Percentiles rank a stretch among this genome's conserved stretches.
phyloP scores from a whole-genome alignment of 2,888 invertebrate species.

The Tethea ocularis region DNA sequence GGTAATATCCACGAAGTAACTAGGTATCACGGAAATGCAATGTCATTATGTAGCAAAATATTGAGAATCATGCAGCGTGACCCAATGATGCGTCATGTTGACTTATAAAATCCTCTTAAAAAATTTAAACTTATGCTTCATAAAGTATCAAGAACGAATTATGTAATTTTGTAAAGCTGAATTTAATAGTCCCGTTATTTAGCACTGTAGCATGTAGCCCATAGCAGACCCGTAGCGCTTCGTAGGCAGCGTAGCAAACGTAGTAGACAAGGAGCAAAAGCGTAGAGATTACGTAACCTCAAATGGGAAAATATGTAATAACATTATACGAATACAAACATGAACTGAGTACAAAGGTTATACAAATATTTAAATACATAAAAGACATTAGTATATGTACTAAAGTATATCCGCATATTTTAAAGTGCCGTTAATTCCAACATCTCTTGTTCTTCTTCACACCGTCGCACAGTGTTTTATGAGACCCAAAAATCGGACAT shows the following conservation, averaged over 20 bases:
- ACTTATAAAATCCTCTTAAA: too few relatives aligned
- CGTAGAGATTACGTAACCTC: not conserved
- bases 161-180: not conserved
- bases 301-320: not conserved
- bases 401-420: not conserved
- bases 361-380: not conserved
- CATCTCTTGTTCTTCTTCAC: too few relatives aligned
- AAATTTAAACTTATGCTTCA: too few relatives aligned
- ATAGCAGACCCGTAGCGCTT: constrained; percentile 29
- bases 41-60: not conserved
- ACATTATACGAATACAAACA: not conserved
- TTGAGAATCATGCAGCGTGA: not conserved
- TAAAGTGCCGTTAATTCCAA: not conserved
- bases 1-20: not conserved
- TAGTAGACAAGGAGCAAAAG: constrained; percentile 7
- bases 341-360: too few relatives aligned
- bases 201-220: constrained; percentile 14
- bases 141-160: too few relatives aligned
- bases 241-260: constrained; percentile 28
- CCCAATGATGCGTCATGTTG: not conserved
- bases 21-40: not conserved
- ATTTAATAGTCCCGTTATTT: not conserved
- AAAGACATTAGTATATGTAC: not conserved
- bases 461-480: too few relatives aligned
- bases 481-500: too few relatives aligned